These are phyloP conservation scores for Chelon labrosus DNA, from an alignment of 2,797 vertebrate genomes.

Conservation along the genomic window DNA sequence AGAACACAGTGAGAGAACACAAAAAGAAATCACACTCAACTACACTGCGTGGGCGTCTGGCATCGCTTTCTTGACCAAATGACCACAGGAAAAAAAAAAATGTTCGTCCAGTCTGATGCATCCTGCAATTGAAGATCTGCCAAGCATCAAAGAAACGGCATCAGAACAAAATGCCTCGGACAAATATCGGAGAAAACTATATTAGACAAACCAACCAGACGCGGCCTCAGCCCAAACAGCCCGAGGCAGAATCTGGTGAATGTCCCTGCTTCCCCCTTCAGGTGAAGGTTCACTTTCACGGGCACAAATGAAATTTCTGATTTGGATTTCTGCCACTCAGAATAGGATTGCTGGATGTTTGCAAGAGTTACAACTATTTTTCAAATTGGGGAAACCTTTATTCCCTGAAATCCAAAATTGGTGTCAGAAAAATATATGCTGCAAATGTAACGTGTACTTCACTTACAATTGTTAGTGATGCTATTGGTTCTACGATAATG, in stretches of 20 bases:
- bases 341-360: not conserved
- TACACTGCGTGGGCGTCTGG: not conserved
- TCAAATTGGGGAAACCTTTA: not conserved
- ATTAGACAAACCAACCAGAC: conserved; percentile 34
- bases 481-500: not conserved
- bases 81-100: not conserved
- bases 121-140: conserved; percentile 34
- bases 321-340: conserved; percentile 7
- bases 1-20: conserved; percentile 12
- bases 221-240: conserved; percentile 37
- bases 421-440: not conserved
- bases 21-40: not conserved
- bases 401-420: not conserved
- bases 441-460: not conserved
- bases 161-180: conserved; percentile 28
- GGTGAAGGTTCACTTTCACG: conserved; percentile 18
- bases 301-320: not conserved
- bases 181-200: conserved; percentile 28
- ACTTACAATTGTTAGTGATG: not conserved
- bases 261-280: conserved; percentile 5
- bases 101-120: conserved; percentile 4
- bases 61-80: not conserved
- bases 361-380: not conserved
- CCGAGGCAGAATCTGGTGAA: conserved; percentile 27
- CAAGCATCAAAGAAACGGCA: conserved; percentile 14